phyloP scores from a whole-genome alignment of 2,113 vertebrate genomes.

The Gallinago undulata region DNA sequence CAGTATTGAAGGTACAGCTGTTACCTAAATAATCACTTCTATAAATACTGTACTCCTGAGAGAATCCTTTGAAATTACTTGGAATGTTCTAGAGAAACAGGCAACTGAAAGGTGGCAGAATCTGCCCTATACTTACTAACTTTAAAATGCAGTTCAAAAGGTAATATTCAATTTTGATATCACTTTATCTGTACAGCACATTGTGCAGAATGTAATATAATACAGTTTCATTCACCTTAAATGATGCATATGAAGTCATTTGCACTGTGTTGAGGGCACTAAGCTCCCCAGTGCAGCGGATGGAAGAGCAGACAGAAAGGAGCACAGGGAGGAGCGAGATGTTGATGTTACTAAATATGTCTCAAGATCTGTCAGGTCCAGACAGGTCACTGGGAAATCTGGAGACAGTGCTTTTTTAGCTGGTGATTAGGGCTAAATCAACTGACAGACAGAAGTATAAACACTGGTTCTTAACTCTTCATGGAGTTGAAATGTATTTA shows the following conservation, averaged over 20 bases:
- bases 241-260: conserved; percentile 4
- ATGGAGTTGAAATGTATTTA: neutral
- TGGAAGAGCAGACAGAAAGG: neutral
- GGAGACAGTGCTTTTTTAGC: neutral
- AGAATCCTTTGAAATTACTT: neutral
- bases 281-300: neutral
- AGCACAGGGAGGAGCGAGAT: neutral
- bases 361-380: conserved; percentile 3
- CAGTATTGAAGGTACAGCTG: neutral
- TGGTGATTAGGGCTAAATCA: neutral
- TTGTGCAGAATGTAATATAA: conserved; percentile 15
- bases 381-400: neutral
- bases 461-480: neutral
- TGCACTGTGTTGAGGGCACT: neutral
- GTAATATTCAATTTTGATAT: neutral
- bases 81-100: neutral
- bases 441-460: neutral
- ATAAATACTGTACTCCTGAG: neutral
- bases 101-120: neutral
- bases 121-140: neutral
- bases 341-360: neutral
- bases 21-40: neutral
- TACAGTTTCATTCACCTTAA: conserved; percentile 46
- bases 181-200: neutral
- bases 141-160: neutral